Base-by-base conservation (phyloP, 92 coral and sea anemone genomes). In the Heliopora coerulea region DNA sequence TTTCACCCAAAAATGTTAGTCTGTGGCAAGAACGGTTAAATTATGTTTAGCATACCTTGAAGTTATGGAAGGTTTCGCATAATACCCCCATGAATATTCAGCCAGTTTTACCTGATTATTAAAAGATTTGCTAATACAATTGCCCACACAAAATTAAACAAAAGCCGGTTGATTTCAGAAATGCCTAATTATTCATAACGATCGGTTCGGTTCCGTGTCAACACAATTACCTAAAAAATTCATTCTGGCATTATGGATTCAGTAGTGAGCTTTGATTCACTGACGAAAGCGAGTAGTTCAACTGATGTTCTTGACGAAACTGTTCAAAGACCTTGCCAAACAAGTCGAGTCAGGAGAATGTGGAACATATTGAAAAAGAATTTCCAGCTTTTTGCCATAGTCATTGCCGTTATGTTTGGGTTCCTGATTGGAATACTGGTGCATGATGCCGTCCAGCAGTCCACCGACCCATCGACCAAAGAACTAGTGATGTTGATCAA, bases 401-500 rank as follows among this genome's bases (percentile, higher is more conserved):
- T 86, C 5, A 72, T 80, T 28, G 91, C 92, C 13, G 88, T 88
- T 15, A 75, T 86, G 0, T 48, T 84, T 0, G 96, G 96, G 0
- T 90, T 90, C 37, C 30, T 90, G 4, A 73, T 90, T 25, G 97
- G 97, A 15, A 86, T 86, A 18, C 59, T 82, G 24, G 40, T 90
- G 46, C 86, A 90, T 65, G 65, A 76, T 24, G 65, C 97, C 1
- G 97, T 90, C 19, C 88, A 90, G 44, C 81, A 65, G 1, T 83
- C 88, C 39, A 75, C 46, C 39, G 62, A 80, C 27, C 91, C 91
- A 0, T 85, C 88, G 48, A 65, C 79, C 6, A 84, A 82, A 15
- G 86, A 91, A 3, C 81, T 91, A 11, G 61, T 68, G 27, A 83
- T 90, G 91, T 63, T 84, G 54, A 80, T 90, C 74, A 91, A 91